These are phyloP conservation scores for Limosa lapponica DNA, from an alignment of 2,797 vertebrate species.

Conservation along the genomic window DNA sequence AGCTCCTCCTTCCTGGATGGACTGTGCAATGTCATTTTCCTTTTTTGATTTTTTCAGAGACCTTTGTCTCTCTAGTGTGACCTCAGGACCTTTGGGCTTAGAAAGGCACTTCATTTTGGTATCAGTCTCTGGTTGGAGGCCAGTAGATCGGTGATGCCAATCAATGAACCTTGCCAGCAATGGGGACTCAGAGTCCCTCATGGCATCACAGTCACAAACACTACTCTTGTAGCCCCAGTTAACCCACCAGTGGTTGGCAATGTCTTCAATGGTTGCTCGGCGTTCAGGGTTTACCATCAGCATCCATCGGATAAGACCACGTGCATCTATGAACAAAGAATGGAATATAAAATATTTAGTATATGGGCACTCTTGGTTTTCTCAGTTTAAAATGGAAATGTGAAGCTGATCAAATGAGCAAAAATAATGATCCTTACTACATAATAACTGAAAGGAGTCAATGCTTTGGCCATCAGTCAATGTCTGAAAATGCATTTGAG, in stretches of 20 bases:
- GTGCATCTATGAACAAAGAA: conserved; percentile 84
- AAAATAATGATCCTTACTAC: not conserved
- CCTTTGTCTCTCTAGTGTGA: conserved; percentile 83
- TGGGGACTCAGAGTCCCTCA: conserved; percentile 89
- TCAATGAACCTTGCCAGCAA: conserved; percentile 95
- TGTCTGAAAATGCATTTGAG: not conserved
- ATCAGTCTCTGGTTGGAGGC: conserved; percentile 84
- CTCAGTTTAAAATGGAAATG: not conserved
- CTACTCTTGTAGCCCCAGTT: conserved; percentile 99
- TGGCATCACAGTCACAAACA: conserved; percentile 94
- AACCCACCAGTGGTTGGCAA: conserved; percentile 99
- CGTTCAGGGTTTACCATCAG: conserved; percentile 98
- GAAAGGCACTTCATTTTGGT: conserved; percentile 83
- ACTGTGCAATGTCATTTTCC: conserved; percentile 87
- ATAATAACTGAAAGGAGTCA: not conserved
- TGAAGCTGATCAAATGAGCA: not conserved
- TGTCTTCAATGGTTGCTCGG: conserved; percentile 95
- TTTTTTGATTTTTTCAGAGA: conserved; percentile 96
- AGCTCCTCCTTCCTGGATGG: conserved; percentile 79
- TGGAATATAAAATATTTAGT: not conserved
- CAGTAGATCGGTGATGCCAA: conserved; percentile 93
- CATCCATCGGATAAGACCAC: conserved; percentile 98
- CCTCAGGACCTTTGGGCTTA: conserved; percentile 78
- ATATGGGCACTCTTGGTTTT: not conserved
- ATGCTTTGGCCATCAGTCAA: not conserved